phyloP scores from a whole-genome alignment of 2,888 invertebrate genomes.

The Amphipyra tragopoginis region DNA sequence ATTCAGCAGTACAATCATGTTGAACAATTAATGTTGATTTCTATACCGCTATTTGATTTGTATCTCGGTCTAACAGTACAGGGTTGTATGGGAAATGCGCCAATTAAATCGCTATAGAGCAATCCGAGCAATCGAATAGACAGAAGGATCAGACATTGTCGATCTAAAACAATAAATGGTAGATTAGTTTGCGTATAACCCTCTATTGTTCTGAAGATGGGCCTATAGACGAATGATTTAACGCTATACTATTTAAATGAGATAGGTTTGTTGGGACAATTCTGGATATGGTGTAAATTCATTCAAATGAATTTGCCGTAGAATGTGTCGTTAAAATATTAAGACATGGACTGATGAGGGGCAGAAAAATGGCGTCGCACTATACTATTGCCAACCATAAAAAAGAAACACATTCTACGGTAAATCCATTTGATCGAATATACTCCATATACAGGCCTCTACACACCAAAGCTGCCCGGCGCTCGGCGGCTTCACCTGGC shows the following conservation, averaged over 20 bases:
- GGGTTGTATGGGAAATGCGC: constrained; percentile 78
- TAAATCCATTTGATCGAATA: too few relatives aligned
- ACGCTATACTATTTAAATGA: constrained; percentile 35
- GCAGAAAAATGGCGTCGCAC: too few relatives aligned
- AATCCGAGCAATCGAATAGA: constrained; percentile 58
- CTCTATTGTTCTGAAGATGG: constrained; percentile 44
- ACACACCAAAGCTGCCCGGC: too few relatives aligned
- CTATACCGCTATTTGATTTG: constrained; percentile 82
- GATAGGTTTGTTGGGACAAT: too few relatives aligned
- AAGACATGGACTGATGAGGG: too few relatives aligned
- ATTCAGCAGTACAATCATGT: constrained; percentile 69
- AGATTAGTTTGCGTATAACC: constrained; percentile 67
- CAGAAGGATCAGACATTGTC: constrained; percentile 58
- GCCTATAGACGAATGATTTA: constrained; percentile 33
- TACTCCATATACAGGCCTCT: too few relatives aligned
- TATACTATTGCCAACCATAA: too few relatives aligned
- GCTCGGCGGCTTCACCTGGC: too few relatives aligned
- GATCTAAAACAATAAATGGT: constrained; percentile 69
- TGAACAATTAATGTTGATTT: constrained; percentile 85
- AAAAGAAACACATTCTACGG: too few relatives aligned
- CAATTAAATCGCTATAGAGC: constrained; percentile 76
- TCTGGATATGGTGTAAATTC: too few relatives aligned
- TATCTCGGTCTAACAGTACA: constrained; percentile 73
- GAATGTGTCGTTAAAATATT: too few relatives aligned
- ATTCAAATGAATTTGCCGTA: too few relatives aligned